These are phyloP conservation scores for Cherax destructor DNA, from an alignment of 1,140 invertebrate genomes.

Conservation along the genomic window DNA sequence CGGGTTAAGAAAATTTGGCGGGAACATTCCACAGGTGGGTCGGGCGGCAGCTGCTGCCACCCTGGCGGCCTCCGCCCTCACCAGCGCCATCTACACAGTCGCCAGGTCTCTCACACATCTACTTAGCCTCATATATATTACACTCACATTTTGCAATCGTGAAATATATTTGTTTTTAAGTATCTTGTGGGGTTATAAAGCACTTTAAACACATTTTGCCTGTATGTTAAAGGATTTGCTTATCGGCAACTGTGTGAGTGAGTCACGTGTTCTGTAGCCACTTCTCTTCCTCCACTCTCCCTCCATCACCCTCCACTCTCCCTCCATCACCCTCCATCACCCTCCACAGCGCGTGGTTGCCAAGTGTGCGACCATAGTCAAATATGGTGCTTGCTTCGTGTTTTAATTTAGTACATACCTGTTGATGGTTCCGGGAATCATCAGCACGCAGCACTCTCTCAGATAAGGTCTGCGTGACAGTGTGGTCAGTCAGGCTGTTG, in stretches of 20 bases:
- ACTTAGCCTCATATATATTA: background rate
- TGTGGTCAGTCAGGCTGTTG: too few relatives aligned
- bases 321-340: background rate
- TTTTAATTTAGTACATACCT: too few relatives aligned
- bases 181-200: background rate
- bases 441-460: too few relatives aligned
- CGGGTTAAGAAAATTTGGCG: conserved; percentile 15
- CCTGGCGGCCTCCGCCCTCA: background rate
- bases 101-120: background rate
- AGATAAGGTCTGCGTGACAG: too few relatives aligned
- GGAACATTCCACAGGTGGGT: conserved; percentile 38
- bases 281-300: background rate
- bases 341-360: conserved; percentile 17
- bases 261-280: conserved; percentile 20
- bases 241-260: conserved; percentile 10
- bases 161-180: background rate
- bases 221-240: background rate
- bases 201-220: background rate
- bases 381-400: conserved; percentile 14
- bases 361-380: conserved; percentile 11
- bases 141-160: background rate
- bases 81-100: conserved; percentile 18
- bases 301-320: too few relatives aligned
- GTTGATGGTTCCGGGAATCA: too few relatives aligned
- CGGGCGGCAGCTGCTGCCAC: conserved; percentile 4